These are phyloP conservation scores for Sapajus apella DNA, from an alignment of 2,113 vertebrate species.

Conservation along the genomic window DNA sequence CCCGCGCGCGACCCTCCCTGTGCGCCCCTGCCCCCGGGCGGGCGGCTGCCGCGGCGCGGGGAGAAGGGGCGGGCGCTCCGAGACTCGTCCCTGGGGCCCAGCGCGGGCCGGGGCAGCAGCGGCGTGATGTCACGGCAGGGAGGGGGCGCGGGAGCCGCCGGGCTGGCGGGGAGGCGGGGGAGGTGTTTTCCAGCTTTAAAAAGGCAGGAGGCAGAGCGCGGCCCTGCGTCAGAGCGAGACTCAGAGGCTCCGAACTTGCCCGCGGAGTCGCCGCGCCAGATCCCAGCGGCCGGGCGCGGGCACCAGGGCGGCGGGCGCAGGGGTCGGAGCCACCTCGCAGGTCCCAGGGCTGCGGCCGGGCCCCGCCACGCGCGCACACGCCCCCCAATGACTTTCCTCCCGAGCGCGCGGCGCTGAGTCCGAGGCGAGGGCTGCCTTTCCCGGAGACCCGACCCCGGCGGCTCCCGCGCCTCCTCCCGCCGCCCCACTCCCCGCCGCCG, in stretches of 20 bases:
- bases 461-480: conserved; percentile 66
- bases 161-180: conserved; percentile 83
- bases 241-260: conserved; percentile 82
- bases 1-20: too few relatives aligned
- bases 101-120: conserved; percentile 75
- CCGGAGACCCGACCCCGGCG: not conserved
- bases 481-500: conserved; percentile 60
- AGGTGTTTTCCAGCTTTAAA: conserved; percentile 97
- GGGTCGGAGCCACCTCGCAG: not conserved
- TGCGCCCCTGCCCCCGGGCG: not conserved
- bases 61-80: conserved; percentile 50
- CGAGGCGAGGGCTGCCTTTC: not conserved
- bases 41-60: not conserved
- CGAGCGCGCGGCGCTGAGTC: conserved; percentile 54
- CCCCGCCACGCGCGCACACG: conserved; percentile 46
- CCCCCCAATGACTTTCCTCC: conserved; percentile 54
- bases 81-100: conserved; percentile 58
- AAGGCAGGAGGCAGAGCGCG: conserved; percentile 88
- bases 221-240: conserved; percentile 90
- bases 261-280: conserved; percentile 55
- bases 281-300: conserved; percentile 43
- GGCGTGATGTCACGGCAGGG: conserved; percentile 87
- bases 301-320: conserved; percentile 33
- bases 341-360: not conserved
- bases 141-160: conserved; percentile 87